Percentiles rank a stretch among this genome's conserved stretches.
These are phyloP conservation scores for Conopomorpha cramerella DNA, from an alignment of 1,140 invertebrate genomes.

Conservation along the genomic window DNA sequence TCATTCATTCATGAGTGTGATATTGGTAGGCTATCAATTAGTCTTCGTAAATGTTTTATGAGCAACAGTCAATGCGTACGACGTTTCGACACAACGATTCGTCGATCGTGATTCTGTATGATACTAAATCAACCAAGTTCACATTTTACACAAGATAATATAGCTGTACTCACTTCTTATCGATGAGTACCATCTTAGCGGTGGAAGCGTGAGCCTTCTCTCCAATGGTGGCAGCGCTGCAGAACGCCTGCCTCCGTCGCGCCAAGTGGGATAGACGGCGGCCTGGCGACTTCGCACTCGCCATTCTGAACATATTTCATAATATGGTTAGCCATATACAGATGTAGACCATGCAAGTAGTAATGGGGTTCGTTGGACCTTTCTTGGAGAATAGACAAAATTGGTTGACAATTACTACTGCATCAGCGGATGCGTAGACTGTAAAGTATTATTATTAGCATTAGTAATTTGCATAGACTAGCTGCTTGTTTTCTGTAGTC, in stretches of 20 bases:
- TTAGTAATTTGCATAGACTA: neutral
- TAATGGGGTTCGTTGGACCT: neutral
- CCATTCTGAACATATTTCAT: slow-evolving; percentile 16
- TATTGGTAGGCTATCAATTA: too few species aligned
- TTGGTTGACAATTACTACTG: neutral
- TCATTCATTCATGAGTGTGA: too few species aligned
- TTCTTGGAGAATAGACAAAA: neutral
- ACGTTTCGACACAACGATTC: too few species aligned
- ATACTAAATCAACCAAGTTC: too few species aligned
- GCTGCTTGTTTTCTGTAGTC: neutral
- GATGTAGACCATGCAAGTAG: neutral
- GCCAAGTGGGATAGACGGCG: slow-evolving; percentile 70
- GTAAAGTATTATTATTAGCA: neutral
- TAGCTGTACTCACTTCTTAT: slow-evolving; percentile 58
- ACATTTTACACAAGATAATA: too few species aligned
- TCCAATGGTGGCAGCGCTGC: slow-evolving; percentile 54
- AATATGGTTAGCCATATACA: neutral
- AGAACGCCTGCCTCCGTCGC: slow-evolving; percentile 67
- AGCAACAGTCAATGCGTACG: too few species aligned
- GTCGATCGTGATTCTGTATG: too few species aligned
- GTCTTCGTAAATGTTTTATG: too few species aligned
- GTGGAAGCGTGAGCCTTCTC: slow-evolving; percentile 27
- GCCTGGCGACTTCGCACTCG: slow-evolving; percentile 66
- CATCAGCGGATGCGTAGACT: neutral
- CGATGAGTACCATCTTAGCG: slow-evolving; percentile 51